Base-by-base conservation (phyloP, 2,113 vertebrate genomes). In the Proteles cristata region DNA sequence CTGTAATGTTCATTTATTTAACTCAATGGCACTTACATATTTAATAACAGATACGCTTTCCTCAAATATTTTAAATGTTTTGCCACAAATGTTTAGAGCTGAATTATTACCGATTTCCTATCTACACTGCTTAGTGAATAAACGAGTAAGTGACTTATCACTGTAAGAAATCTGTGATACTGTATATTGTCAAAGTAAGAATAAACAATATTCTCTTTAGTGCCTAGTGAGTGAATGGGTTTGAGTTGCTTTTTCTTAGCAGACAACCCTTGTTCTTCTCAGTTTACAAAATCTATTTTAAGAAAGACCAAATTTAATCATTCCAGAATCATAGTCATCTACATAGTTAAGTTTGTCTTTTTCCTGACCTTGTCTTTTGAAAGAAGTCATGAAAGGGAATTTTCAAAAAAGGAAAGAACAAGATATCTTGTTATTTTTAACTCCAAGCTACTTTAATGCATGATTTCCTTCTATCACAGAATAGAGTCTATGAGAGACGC, bases 281-380 rank as follows among this genome's bases (percentile, higher is more conserved):
- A 77, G 93, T 93, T 98, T 98, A 97, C 97, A 97, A 96, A 97
- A 93, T 85, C 97, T 98, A 98, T 98, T 98, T 97, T 97, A 97
- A 97, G 97, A 93, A 96, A 97, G 94, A 98, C 96, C 93, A 94
- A 86, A 97, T 97, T 98, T 97, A 98, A 97, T 97, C 95, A 98
- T 97, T 98, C 95, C 83, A 97, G 90, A 89, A 93, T 96, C 93
- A 96, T 88, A 94, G 85, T 95, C 95, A 97, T 97, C 93, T 97
- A 94, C 95, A 96, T 84, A 96, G 88, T 97, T 97, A 97, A 95
- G 96, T 96, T 84, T 96, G 85, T 95, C 94, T 97, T 95, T 89
- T 97, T 96, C 61, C 69, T 96, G 95, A 97, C 92, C 92, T 97
- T 96, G 88, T 83, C 90, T 96, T 96, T 96, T 96, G 61, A 97